Percentiles rank a stretch among this genome's conserved stretches.
These are phyloP conservation scores for Orius insidiosus DNA, from an alignment of 1,140 invertebrate species.

Conservation along the genomic window DNA sequence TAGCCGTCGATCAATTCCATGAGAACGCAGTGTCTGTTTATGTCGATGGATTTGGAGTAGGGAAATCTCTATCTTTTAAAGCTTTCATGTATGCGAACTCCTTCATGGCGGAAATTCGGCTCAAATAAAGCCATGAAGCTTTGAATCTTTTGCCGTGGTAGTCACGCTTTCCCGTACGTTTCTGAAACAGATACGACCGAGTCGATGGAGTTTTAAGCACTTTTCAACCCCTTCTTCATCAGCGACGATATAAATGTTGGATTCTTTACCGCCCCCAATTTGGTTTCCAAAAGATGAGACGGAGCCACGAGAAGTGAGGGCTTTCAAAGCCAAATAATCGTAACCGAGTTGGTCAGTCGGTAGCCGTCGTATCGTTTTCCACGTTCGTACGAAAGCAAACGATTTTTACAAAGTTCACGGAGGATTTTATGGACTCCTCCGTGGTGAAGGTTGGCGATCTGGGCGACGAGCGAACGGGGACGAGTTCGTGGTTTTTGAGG, in stretches of 20 bases:
- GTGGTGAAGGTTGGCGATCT: constrained; percentile 84
- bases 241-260: constrained; percentile 78
- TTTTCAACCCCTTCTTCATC: constrained; percentile 54
- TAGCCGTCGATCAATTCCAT: constrained; percentile 81
- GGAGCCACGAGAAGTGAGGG: constrained; percentile 56
- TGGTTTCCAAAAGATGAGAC: constrained; percentile 89
- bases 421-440: constrained; percentile 89
- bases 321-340: constrained; percentile 90
- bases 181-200: constrained; percentile 91
- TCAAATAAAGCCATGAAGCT: constrained; percentile 94
- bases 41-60: constrained; percentile 91
- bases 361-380: constrained; percentile 94
- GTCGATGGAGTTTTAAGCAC: constrained; percentile 81
- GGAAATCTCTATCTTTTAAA: constrained; percentile 74
- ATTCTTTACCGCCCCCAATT: constrained; percentile 97
- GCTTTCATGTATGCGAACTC: constrained; percentile 98
- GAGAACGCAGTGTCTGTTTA: constrained; percentile 88
- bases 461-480: constrained; percentile 72
- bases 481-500: constrained; percentile 98
- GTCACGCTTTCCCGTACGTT: constrained; percentile 94
- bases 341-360: constrained; percentile 86
- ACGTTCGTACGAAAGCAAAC: constrained; percentile 77
- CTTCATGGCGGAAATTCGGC: constrained; percentile 86
- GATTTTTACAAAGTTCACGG: constrained; percentile 76
- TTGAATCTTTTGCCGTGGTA: constrained; percentile 83